Conservation (phyloP, 2,797 vertebrate species). For the Picus viridis region DNA sequence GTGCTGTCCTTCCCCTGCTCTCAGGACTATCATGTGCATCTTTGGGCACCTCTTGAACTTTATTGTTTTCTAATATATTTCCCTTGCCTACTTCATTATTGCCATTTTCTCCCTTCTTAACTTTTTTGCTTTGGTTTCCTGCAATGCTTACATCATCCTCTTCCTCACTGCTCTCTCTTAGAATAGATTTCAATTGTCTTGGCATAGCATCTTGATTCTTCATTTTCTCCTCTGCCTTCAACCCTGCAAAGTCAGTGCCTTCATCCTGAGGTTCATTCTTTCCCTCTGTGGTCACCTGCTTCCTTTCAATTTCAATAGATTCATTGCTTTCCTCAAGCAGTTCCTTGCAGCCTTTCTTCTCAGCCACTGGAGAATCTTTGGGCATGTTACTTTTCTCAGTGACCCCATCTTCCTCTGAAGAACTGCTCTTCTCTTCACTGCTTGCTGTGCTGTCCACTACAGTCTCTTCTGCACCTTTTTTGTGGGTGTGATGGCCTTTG, state of each 20-base stretch:
- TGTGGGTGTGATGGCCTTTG: not conserved
- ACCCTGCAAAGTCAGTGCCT: not conserved
- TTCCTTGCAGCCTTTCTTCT: not conserved
- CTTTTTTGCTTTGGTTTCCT: not conserved
- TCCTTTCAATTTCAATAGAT: not conserved
- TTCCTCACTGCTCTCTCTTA: not conserved
- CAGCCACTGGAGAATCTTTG: not conserved
- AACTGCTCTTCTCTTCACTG: not conserved
- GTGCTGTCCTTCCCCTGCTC: not conserved
- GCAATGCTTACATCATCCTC: not conserved
- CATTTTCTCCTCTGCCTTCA: not conserved
- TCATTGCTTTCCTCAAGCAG: not conserved
- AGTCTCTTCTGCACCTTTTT: not conserved
- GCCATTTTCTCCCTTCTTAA: constrained; percentile 41
- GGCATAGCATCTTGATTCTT: not conserved
- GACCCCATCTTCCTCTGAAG: not conserved
- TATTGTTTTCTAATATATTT: not conserved
- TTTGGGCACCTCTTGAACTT: constrained; percentile 23
- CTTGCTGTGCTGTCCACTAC: not conserved
- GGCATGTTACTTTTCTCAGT: not conserved
- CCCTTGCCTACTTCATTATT: not conserved
- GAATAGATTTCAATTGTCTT: not conserved
- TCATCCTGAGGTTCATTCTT: not conserved
- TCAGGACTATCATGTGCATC: not conserved
- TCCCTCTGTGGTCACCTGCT: not conserved